phyloP scores from a whole-genome alignment of 23 tunicate species.

The Halocynthia roretzi region DNA sequence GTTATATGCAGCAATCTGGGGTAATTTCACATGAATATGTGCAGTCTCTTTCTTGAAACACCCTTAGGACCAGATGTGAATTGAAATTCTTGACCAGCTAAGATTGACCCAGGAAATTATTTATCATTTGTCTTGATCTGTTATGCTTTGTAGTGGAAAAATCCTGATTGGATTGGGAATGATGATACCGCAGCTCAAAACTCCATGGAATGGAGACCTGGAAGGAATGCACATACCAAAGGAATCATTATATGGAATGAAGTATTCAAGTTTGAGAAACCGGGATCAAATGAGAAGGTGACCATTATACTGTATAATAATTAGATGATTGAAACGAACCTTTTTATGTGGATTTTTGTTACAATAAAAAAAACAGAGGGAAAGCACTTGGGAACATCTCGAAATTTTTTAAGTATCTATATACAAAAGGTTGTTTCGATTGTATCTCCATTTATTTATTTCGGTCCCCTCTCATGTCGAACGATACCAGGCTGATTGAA shows the following conservation, averaged over 20 bases:
- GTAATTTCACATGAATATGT: conserved; percentile 1
- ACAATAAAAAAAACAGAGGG: too few relatives aligned
- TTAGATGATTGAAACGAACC: background rate
- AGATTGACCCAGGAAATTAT: too few relatives aligned
- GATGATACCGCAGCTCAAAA: background rate
- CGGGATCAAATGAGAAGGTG: background rate
- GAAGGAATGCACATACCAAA: conserved; percentile 12
- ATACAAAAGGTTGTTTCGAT: too few relatives aligned
- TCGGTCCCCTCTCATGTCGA: too few relatives aligned
- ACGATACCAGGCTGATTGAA: too few relatives aligned
- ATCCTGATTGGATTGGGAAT: conserved; percentile 12
- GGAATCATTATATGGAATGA: conserved; percentile 23
- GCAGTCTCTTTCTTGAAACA: background rate
- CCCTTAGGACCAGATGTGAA: background rate
- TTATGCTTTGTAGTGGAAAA: conserved; percentile 8
- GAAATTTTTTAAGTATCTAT: too few relatives aligned
- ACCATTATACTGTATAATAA: background rate
- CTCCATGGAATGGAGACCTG: conserved; percentile 8
- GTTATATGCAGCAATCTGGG: conserved; percentile 2
- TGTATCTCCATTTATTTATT: too few relatives aligned
- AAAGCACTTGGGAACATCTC: too few relatives aligned
- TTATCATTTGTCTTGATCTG: background rate
- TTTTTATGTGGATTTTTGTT: too few relatives aligned
- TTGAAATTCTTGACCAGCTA: background rate
- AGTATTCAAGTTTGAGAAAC: background rate